A percentile compares a stretch with the other conserved stretches of the same genome.
These are phyloP conservation scores for Scaptomyza tumidula DNA, from an alignment of 2,888 invertebrate species.

Conservation along the genomic window DNA sequence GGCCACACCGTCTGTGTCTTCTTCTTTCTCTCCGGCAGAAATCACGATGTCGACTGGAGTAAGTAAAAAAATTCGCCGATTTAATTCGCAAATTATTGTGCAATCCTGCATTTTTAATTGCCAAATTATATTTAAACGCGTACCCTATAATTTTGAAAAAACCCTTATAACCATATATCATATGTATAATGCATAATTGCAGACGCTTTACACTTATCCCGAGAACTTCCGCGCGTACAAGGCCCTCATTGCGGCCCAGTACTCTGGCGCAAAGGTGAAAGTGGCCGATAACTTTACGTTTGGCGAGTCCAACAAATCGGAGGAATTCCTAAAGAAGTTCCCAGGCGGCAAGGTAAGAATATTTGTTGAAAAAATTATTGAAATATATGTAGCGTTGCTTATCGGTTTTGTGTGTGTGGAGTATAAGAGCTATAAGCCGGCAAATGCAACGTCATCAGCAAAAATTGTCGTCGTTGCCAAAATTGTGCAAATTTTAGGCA, in stretches of 20 bases:
- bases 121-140: conserved; percentile 18
- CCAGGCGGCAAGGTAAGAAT: conserved; percentile 96
- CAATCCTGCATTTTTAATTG: conserved; percentile 63
- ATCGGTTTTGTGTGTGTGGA: conserved; percentile 19
- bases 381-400: neutral
- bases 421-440: conserved; percentile 29
- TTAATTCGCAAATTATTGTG: conserved; percentile 73
- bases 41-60: conserved; percentile 90
- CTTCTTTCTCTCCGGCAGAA: conserved; percentile 85
- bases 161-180: conserved; percentile 32
- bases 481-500: neutral
- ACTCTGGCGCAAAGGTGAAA: conserved; percentile 94
- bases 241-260: conserved; percentile 98
- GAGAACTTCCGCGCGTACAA: conserved; percentile 99
- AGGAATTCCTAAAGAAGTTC: conserved; percentile 95
- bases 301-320: conserved; percentile 96
- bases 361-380: neutral
- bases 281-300: conserved; percentile 94
- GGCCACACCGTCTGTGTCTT: conserved; percentile 51
- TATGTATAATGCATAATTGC: conserved; percentile 39
- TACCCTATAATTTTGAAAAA: neutral
- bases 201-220: conserved; percentile 98
- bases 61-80: conserved; percentile 84
- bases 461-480: conserved; percentile 15
- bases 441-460: conserved; percentile 69